These are phyloP conservation scores for Steromphala cineraria DNA, from an alignment of 2,888 invertebrate species.

Conservation along the genomic window DNA sequence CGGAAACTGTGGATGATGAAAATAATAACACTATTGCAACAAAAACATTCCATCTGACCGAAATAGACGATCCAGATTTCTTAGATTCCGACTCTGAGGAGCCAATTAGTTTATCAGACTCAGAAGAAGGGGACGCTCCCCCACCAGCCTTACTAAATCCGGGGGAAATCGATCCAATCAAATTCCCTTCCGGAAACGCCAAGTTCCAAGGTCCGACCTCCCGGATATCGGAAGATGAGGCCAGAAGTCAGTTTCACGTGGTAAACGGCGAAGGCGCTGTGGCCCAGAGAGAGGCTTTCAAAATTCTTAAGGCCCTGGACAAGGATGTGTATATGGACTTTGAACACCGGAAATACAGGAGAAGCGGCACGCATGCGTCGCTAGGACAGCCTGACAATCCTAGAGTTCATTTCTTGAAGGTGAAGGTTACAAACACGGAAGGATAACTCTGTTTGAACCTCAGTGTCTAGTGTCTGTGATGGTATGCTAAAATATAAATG, in stretches of 20 bases:
- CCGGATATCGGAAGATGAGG: conserved; percentile 30
- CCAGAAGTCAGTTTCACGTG: conserved; percentile 33
- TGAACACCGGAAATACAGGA: conserved; percentile 38
- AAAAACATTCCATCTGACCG: conserved; percentile 3
- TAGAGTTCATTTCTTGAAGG: conserved; percentile 37
- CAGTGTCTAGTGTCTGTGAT: too few relatives aligned
- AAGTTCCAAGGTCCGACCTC: conserved; percentile 37
- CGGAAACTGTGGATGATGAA: not conserved
- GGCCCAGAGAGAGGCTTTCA: conserved; percentile 25
- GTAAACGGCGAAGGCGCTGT: conserved; percentile 3
- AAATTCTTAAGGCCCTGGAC: conserved; percentile 37
- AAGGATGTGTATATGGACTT: conserved; percentile 42
- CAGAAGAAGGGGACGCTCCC: not conserved
- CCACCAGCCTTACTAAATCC: not conserved
- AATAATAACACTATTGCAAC: not conserved
- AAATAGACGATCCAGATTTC: not conserved
- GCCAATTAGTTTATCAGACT: not conserved
- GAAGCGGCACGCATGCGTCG: not conserved
- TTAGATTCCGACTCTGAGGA: not conserved
- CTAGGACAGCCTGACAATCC: conserved; percentile 27
- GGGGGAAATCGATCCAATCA: not conserved
- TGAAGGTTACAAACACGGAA: too few relatives aligned
- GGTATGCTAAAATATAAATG: too few relatives aligned
- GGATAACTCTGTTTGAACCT: too few relatives aligned
- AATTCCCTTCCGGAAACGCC: conserved; percentile 16